phyloP scores from a whole-genome alignment of 2,113 vertebrate genomes.

The Oreochromis tanganicae region DNA sequence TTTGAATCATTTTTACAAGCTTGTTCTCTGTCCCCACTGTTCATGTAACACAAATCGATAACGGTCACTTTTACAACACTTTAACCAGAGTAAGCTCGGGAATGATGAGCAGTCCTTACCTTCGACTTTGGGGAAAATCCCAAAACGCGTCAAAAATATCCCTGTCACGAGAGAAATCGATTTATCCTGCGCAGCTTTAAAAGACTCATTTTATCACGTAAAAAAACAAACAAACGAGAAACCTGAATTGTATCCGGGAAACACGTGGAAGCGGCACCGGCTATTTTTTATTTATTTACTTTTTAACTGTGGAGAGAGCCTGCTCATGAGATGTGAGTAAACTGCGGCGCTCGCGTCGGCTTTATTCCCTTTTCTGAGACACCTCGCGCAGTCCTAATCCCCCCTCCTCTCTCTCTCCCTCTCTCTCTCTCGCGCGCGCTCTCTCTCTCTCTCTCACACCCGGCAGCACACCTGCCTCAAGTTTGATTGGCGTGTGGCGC shows the following conservation, averaged over 20 bases:
- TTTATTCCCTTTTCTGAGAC: slow-evolving; percentile 66
- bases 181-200: not conserved
- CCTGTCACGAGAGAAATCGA: not conserved
- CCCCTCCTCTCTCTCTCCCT: not conserved
- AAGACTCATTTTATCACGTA: not conserved
- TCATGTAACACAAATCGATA: not conserved
- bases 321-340: slow-evolving; percentile 57
- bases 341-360: slow-evolving; percentile 51
- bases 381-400: slow-evolving; percentile 46
- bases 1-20: not conserved
- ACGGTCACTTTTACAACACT: not conserved
- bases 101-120: slow-evolving; percentile 13
- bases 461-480: slow-evolving; percentile 14
- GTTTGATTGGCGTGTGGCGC: slow-evolving; percentile 69
- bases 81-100: not conserved
- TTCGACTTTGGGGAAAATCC: slow-evolving; percentile 7
- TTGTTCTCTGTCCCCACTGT: not conserved
- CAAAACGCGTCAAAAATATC: not conserved
- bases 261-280: not conserved
- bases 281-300: not conserved
- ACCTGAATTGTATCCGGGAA: slow-evolving; percentile 9
- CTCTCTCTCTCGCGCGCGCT: not conserved
- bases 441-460: not conserved
- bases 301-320: not conserved
- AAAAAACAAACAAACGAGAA: not conserved